Evolutionary conservation across 64 coral and sea anemone genomes (phyloP).

Genomic region (Montipora capricornis): DNA sequence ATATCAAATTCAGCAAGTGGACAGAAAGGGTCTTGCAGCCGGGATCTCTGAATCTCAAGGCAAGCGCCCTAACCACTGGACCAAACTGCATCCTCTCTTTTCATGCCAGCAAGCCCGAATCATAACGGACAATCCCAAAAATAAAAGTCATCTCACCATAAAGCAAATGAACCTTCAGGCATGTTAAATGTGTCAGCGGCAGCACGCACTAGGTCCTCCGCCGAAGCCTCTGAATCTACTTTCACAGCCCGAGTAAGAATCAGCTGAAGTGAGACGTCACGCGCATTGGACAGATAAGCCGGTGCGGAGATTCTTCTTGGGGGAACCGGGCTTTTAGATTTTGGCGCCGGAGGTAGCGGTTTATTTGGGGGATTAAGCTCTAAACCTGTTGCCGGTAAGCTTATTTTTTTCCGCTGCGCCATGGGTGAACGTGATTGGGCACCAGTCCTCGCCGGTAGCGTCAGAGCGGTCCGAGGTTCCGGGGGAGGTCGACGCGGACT

Average conservation of each 20-base stretch:
- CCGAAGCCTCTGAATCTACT: conserved; percentile 58
- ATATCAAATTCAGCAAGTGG: too few relatives aligned
- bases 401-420: neutral
- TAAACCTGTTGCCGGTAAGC: too few relatives aligned
- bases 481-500: conserved; percentile 3
- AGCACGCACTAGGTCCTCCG: conserved; percentile 59
- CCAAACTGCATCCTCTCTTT: too few relatives aligned
- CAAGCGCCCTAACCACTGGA: too few relatives aligned
- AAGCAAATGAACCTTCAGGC: conserved; percentile 63
- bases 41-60: too few relatives aligned
- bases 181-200: conserved; percentile 70
- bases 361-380: neutral
- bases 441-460: neutral
- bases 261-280: conserved; percentile 67
- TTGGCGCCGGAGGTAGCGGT: conserved; percentile 17
- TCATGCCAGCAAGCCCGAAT: too few relatives aligned
- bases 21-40: too few relatives aligned
- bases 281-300: neutral
- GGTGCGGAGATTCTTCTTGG: neutral
- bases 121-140: neutral
- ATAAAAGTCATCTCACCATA: conserved; percentile 60
- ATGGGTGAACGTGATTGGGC: conserved; percentile 34
- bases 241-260: conserved; percentile 82
- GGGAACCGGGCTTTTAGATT: conserved; percentile 26
- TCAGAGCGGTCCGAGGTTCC: neutral